Conservation (phyloP, 35 echinoderm and acorn worm species). For the Anneissia japonica region DNA sequence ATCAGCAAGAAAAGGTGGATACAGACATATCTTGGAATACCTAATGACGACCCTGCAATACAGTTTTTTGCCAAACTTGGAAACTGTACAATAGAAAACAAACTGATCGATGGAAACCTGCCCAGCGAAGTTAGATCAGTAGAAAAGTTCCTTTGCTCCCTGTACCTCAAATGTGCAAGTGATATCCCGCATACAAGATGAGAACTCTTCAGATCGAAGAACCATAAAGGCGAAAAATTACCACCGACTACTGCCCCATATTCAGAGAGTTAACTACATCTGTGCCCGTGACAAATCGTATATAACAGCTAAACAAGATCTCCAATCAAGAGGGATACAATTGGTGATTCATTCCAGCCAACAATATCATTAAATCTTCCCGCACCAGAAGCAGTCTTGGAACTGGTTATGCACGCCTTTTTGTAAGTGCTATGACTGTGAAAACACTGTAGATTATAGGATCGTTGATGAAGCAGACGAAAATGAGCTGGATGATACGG, state of each 20-base stretch:
- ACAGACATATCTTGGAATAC: conserved; percentile 5
- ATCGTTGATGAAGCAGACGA: background rate
- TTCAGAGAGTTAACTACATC: background rate
- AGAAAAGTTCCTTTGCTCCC: conserved; percentile 5
- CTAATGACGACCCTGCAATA: no score
- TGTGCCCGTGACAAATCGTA: conserved; percentile 30
- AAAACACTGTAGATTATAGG: background rate
- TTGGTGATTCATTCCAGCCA: conserved; percentile 19
- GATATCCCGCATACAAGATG: conserved; percentile 11
- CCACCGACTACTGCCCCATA: conserved; percentile 21
- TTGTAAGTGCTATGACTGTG: background rate
- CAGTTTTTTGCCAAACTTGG: no score
- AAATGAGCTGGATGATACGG: no score
- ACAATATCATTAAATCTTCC: background rate
- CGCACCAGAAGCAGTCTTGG: conserved; percentile 4
- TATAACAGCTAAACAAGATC: conserved; percentile 2
- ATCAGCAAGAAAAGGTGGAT: conserved; percentile 37
- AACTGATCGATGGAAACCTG: background rate
- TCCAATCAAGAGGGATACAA: conserved; percentile 3
- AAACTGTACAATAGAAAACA: background rate
- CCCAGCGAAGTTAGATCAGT: background rate
- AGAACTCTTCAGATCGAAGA: conserved; percentile 19
- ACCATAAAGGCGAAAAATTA: conserved; percentile 10
- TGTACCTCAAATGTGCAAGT: background rate
- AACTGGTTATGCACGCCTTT: background rate